These are phyloP conservation scores for Holacanthus passer DNA, from an alignment of 2,113 vertebrate genomes.

Conservation along the genomic window DNA sequence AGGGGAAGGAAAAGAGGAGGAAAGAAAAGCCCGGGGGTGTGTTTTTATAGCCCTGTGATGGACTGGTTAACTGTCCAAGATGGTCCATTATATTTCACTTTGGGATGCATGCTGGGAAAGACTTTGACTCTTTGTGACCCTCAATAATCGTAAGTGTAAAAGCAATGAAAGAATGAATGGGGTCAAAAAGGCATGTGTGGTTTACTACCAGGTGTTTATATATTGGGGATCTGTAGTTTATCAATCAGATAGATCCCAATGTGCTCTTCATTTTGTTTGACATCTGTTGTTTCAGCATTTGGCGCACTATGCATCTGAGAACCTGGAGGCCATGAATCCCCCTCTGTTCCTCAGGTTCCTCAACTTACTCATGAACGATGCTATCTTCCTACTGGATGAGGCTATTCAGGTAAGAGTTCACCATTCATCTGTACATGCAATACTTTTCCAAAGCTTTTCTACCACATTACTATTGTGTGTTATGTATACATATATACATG, in stretches of 20 bases:
- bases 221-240: not conserved
- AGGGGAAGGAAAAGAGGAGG: not conserved
- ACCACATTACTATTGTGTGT: not conserved
- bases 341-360: constrained; percentile 97
- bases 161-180: not conserved
- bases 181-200: not conserved
- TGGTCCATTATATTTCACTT: not conserved
- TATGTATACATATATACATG: not conserved
- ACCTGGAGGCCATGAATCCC: constrained; percentile 97
- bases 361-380: constrained; percentile 97
- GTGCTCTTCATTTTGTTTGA: constrained; percentile 1
- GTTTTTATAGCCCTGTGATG: not conserved
- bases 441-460: not conserved
- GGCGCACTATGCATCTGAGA: constrained; percentile 94
- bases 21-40: not conserved
- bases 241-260: not conserved
- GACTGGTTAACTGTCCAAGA: not conserved
- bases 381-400: constrained; percentile 97
- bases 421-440: not conserved
- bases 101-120: not conserved
- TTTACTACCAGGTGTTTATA: not conserved
- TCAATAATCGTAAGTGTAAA: not conserved
- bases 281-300: constrained; percentile 83
- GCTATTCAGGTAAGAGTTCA: constrained; percentile 92
- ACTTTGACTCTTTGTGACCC: not conserved